Percentiles rank a stretch among this genome's conserved stretches.
These are phyloP conservation scores for Coelopa frigida DNA, from an alignment of 1,140 invertebrate species.

Conservation along the genomic window DNA sequence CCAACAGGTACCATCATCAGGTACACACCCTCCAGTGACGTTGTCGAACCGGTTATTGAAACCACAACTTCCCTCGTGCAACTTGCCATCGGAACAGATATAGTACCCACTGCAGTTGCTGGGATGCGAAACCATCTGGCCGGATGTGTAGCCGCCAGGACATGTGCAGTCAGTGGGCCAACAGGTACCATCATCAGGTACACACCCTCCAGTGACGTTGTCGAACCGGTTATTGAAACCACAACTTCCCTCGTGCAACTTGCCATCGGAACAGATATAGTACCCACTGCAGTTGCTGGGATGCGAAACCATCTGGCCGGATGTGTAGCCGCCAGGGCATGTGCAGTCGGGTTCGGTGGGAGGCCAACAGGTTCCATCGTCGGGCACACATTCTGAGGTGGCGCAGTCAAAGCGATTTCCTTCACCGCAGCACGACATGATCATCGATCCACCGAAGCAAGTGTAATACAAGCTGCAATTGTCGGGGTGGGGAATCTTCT, in stretches of 20 bases:
- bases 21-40: conserved; percentile 1
- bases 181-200: conserved; percentile 1
- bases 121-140: background rate
- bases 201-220: background rate
- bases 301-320: background rate
- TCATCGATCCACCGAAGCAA: background rate
- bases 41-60: conserved; percentile 7
- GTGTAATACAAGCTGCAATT: background rate
- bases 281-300: conserved; percentile 7
- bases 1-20: background rate
- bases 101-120: background rate
- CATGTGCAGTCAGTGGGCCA: background rate
- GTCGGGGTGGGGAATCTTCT: background rate
- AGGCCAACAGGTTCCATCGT: background rate
- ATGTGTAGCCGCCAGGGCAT: conserved; percentile 1
- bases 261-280: background rate
- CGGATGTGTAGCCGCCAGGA: background rate
- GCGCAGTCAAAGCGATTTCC: background rate
- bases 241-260: conserved; percentile 10
- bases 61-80: background rate
- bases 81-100: background rate
- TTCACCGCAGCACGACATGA: background rate
- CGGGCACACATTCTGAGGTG: background rate
- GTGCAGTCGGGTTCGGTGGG: background rate
- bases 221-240: conserved; percentile 7